Conservation (phyloP, 1,140 invertebrate species). For the Caenorhabditis remanei region DNA sequence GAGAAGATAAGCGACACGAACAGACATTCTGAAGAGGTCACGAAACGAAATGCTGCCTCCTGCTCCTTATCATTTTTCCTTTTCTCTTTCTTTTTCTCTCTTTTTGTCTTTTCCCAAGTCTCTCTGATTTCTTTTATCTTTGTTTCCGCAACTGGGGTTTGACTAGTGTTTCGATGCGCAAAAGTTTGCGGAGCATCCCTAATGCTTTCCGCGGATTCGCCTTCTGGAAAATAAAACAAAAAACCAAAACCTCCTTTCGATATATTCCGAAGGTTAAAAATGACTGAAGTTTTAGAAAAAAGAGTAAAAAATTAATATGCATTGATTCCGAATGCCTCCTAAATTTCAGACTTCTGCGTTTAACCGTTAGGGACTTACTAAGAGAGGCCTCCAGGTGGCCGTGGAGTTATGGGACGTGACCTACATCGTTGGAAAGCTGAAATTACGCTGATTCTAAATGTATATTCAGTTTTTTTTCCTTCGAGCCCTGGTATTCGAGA, state of each 20-base stretch:
- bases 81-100: background rate
- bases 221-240: background rate
- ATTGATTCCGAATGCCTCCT: too few species aligned
- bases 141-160: background rate
- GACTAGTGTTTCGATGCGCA: slow-evolving; percentile 34
- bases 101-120: background rate
- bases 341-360: too few species aligned
- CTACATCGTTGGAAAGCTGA: too few species aligned
- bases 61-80: background rate
- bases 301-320: too few species aligned
- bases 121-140: background rate
- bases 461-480: too few species aligned
- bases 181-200: slow-evolving; percentile 23
- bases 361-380: too few species aligned
- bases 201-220: background rate
- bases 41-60: slow-evolving; percentile 3
- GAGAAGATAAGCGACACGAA: background rate
- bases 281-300: too few species aligned
- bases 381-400: too few species aligned
- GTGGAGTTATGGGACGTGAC: too few species aligned
- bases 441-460: too few species aligned
- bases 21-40: slow-evolving; percentile 54
- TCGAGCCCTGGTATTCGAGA: too few species aligned
- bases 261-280: too few species aligned
- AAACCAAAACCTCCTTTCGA: background rate